Conservation (phyloP, 2,113 vertebrate genomes). For the Cacatua alba region DNA sequence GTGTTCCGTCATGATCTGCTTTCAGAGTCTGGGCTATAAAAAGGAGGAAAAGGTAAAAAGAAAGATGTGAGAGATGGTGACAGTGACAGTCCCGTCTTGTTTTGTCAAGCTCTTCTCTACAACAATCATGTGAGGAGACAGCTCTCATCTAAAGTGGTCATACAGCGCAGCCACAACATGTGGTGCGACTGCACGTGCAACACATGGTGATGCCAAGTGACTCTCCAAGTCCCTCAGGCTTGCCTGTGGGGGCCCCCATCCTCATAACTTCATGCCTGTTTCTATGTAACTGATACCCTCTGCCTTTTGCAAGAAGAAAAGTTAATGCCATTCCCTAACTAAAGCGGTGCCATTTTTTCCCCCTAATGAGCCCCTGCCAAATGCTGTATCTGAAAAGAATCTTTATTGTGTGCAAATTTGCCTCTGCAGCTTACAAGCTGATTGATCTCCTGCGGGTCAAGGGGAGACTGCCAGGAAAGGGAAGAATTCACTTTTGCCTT, state of each 20-base stretch:
- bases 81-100: background rate
- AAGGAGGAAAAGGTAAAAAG: background rate
- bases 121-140: fast-evolving
- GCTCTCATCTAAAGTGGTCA: background rate
- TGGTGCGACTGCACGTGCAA: fast-evolving
- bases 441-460: constrained; percentile 35
- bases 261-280: background rate
- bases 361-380: background rate
- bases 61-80: background rate
- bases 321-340: background rate
- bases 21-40: background rate
- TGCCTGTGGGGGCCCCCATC: fast-evolving
- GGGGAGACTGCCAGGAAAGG: constrained; percentile 31
- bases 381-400: constrained; percentile 11
- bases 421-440: background rate
- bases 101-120: background rate
- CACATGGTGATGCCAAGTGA: fast-evolving
- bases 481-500: background rate
- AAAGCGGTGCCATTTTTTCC: background rate
- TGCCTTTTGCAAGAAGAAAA: background rate
- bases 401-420: constrained; percentile 27
- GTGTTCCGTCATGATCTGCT: background rate
- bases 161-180: background rate
- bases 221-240: background rate
- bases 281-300: background rate